Base-by-base conservation (phyloP, 37 sponge, comb jelly and placozoan genomes). In the Hormiphora californensis region DNA sequence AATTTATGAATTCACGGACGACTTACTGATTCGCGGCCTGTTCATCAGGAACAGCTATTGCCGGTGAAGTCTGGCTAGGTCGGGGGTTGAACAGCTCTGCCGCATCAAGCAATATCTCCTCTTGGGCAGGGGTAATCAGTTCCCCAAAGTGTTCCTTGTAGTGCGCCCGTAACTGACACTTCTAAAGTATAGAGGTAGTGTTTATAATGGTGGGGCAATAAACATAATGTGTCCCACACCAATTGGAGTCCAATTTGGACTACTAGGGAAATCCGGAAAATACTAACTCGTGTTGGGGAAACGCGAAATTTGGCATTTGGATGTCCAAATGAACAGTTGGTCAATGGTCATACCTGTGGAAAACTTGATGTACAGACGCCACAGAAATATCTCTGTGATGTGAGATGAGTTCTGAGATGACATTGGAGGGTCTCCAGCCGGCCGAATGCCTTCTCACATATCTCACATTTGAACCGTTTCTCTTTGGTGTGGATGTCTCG, bases 401-500 rank as follows among this genome's bases (percentile, higher is more conserved):
- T 30, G 46, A 73, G 40, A 46, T 73, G 81, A 1, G 81, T 73
- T 33, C 46, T 39, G 30, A 73, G 46, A 28, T 73, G 81, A 73
- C 81, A 73, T 28, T 73, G 81, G 0, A 73, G 81, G 2, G 81
- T 73, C 44, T 73, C 81, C 44, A 73, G 44, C 44, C 81, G 40
- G 27, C 81, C 81, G 25, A 73, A 73, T 1, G 81, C 81, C 25
- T 46, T n/a, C 9, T 73, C 81, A 19, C 81, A 73, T n/a, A 73
- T 73, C 81, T 73, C 81, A 30, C 81, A 73, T 33, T 73, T 73
- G 22, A 73, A 73, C 38, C 81, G 31, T 28, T 73, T 73, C 44
- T 73, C 81, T 28, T 73, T 73, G 38, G 81, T 73, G 81, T 73
- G 81, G 44, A 73, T 73, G 44, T 73, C 81, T 43, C 81, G 35